Evolutionary conservation across 2,888 invertebrate species (phyloP).

Genomic region (Nebria brevicollis): DNA sequence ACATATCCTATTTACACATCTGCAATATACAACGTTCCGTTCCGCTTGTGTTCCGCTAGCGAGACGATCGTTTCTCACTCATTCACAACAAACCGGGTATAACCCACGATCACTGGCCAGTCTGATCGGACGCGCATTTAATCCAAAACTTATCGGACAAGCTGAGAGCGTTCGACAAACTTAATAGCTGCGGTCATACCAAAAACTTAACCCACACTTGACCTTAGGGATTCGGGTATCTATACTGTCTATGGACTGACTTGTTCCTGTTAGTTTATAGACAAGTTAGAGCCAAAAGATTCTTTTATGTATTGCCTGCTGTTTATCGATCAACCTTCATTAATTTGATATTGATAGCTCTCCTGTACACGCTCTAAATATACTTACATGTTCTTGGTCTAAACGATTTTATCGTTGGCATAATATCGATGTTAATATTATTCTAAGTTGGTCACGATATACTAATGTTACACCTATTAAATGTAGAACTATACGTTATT

Average conservation of each 20-base stretch:
- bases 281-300: not conserved
- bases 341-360: conserved; percentile 34
- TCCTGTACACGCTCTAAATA: not conserved
- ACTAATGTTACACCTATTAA: not conserved
- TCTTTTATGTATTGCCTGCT: conserved; percentile 8
- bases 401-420: not conserved
- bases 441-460: not conserved
- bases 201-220: conserved; percentile 38
- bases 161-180: conserved; percentile 11
- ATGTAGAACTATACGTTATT: not conserved
- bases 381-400: not conserved
- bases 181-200: conserved; percentile 16
- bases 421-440: not conserved
- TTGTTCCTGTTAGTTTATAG: conserved; percentile 10
- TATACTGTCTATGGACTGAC: not conserved
- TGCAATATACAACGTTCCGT: conserved; percentile 3
- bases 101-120: not conserved
- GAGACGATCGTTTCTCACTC: not conserved
- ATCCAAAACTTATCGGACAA: conserved; percentile 17
- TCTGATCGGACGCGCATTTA: conserved; percentile 4
- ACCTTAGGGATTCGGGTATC: conserved; percentile 19
- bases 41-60: conserved; percentile 1
- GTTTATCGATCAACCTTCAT: not conserved
- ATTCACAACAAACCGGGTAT: not conserved
- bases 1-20: conserved; percentile 11